A percentile compares a stretch with the other conserved stretches of the same genome.
phyloP scores from a whole-genome alignment of 2,888 invertebrate genomes.

The Bombylius discolor region DNA sequence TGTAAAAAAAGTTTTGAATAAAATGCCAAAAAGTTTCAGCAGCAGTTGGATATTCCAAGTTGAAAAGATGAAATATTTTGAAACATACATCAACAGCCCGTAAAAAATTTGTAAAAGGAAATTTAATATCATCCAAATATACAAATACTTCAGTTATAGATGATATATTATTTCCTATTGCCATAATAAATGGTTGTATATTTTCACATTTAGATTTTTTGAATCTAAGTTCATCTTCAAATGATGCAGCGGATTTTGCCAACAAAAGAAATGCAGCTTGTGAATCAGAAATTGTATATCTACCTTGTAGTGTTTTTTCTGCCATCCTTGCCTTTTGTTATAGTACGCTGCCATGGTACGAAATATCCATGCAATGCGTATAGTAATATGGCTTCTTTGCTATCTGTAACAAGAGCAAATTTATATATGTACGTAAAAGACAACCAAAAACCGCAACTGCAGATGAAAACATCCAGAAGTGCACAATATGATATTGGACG shows the following conservation, averaged over 20 bases:
- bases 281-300: not conserved
- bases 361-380: slow-evolving; percentile 2
- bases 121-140: not conserved
- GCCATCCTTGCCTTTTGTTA: not conserved
- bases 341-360: not conserved
- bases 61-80: not conserved
- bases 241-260: not conserved
- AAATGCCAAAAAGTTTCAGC: not conserved
- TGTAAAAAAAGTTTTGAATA: not conserved
- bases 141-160: not conserved
- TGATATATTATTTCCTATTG: not conserved
- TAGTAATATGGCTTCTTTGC: not conserved
- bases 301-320: not conserved
- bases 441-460: no score
- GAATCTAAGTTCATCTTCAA: not conserved
- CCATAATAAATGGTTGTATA: not conserved
- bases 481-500: no score
- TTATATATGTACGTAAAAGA: no score
- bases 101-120: not conserved
- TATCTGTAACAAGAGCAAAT: no score
- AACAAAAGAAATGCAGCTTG: not conserved
- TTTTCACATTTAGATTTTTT: not conserved
- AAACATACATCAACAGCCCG: slow-evolving; percentile 1
- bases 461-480: no score
- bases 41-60: not conserved